phyloP scores from a whole-genome alignment of 2,797 vertebrate species.

The Pipistrellus kuhlii region DNA sequence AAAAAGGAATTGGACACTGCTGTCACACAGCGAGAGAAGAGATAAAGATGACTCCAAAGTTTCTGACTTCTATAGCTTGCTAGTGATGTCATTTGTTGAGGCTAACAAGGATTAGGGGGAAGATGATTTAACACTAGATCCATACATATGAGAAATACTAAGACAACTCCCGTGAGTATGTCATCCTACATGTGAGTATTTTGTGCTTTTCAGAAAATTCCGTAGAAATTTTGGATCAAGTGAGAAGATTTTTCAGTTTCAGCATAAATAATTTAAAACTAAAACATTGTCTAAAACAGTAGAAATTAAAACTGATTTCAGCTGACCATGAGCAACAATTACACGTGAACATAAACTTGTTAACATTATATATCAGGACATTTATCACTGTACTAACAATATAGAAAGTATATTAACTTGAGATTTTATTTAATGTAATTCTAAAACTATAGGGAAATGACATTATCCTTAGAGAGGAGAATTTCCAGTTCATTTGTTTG shows the following conservation, averaged over 20 bases:
- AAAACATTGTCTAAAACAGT: background rate
- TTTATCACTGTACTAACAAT: conserved; percentile 35
- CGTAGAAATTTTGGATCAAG: background rate
- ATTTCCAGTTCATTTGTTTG: conserved; percentile 71
- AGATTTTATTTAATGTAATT: conserved; percentile 56
- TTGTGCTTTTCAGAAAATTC: conserved; percentile 8
- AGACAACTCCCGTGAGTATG: background rate
- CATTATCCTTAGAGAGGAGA: conserved; percentile 37
- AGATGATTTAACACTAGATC: background rate
- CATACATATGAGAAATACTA: background rate
- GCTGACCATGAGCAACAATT: background rate
- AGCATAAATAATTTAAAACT: conserved; percentile 3
- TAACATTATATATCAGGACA: background rate
- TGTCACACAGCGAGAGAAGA: background rate
- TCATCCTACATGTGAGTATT: background rate
- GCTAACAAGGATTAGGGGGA: background rate
- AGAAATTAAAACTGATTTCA: conserved; percentile 36
- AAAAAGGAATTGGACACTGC: conserved; percentile 29
- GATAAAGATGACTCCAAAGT: background rate
- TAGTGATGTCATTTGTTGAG: conserved; percentile 23
- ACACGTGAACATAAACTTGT: background rate
- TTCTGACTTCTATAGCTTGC: background rate
- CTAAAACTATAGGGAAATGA: conserved; percentile 53
- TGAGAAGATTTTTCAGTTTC: background rate
- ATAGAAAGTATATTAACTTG: conserved; percentile 27